A percentile compares a stretch with the other conserved stretches of the same genome.
Conservation (phyloP, 2,113 vertebrate genomes). For the Microtus montanus region DNA sequence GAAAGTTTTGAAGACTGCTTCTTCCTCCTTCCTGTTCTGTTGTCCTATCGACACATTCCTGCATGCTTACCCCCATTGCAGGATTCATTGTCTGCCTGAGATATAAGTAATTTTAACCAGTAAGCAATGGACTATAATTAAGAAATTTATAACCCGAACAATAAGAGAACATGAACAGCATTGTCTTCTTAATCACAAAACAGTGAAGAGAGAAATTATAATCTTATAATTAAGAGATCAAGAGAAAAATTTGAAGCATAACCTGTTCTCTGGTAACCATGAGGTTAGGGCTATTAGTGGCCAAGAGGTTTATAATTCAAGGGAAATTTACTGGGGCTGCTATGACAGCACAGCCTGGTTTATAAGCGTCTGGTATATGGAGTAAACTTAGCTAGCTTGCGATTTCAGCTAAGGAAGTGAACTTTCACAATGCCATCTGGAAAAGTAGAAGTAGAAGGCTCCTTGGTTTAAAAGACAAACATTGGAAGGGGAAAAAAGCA, state of each 20-base stretch:
- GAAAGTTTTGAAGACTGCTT: background rate
- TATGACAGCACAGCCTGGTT: background rate
- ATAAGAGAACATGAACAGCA: background rate
- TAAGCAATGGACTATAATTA: background rate
- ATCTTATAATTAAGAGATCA: background rate
- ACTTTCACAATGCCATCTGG: slow-evolving; percentile 45
- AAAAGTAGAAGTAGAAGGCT: background rate
- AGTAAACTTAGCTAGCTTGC: slow-evolving; percentile 22
- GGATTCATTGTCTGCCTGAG: background rate
- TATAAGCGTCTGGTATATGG: background rate
- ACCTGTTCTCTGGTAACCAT: background rate
- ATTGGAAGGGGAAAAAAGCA: background rate
- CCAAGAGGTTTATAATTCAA: background rate
- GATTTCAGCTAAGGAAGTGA: slow-evolving; percentile 39
- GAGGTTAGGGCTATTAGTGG: background rate
- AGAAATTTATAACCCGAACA: background rate
- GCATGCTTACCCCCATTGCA: background rate
- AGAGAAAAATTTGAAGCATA: slow-evolving; percentile 9
- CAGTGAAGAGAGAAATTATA: background rate
- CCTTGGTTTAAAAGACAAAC: slow-evolving; percentile 40
- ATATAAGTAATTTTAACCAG: background rate
- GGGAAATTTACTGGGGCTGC: background rate
- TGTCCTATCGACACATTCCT: background rate
- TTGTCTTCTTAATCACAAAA: background rate
- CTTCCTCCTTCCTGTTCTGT: background rate